Percentiles rank a stretch among this genome's conserved stretches.
phyloP scores from a whole-genome alignment of 1,140 invertebrate genomes.

The Zophobas atratus region DNA sequence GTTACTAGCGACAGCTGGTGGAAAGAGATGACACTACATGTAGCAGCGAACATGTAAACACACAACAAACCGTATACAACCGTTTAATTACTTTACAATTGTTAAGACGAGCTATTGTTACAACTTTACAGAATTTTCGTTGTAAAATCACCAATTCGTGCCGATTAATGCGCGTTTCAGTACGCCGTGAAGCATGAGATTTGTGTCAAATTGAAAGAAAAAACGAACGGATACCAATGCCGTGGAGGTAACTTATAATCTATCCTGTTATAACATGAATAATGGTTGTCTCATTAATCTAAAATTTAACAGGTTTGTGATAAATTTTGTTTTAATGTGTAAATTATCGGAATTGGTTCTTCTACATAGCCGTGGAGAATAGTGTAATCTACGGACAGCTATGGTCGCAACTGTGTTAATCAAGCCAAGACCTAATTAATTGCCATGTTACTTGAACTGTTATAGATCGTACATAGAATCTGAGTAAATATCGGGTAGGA shows the following conservation, averaged over 20 bases:
- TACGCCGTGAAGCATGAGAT: constrained; percentile 32
- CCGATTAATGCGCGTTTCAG: constrained; percentile 18
- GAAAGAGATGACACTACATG: constrained; percentile 14
- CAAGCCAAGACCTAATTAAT: too few species aligned
- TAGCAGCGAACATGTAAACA: constrained; percentile 21
- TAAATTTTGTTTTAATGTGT: not conserved
- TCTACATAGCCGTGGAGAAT: not conserved
- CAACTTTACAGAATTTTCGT: constrained; percentile 45
- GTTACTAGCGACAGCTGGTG: constrained; percentile 22
- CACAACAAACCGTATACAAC: constrained; percentile 31
- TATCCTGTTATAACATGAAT: constrained; percentile 18
- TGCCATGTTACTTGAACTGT: too few species aligned
- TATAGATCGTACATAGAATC: too few species aligned
- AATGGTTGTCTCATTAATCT: constrained; percentile 21
- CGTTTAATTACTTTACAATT: constrained; percentile 44
- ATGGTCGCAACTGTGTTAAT: too few species aligned
- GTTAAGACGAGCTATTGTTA: constrained; percentile 52
- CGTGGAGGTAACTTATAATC: constrained; percentile 2
- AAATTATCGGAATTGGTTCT: not conserved
- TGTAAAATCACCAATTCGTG: constrained; percentile 38
- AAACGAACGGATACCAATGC: constrained; percentile 3
- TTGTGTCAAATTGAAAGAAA: constrained; percentile 38
- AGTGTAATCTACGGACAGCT: too few species aligned
- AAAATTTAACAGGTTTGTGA: constrained; percentile 12
- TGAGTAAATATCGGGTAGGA: too few species aligned